phyloP scores from a whole-genome alignment of 2,113 vertebrate genomes.

The Silurus meridionalis region DNA sequence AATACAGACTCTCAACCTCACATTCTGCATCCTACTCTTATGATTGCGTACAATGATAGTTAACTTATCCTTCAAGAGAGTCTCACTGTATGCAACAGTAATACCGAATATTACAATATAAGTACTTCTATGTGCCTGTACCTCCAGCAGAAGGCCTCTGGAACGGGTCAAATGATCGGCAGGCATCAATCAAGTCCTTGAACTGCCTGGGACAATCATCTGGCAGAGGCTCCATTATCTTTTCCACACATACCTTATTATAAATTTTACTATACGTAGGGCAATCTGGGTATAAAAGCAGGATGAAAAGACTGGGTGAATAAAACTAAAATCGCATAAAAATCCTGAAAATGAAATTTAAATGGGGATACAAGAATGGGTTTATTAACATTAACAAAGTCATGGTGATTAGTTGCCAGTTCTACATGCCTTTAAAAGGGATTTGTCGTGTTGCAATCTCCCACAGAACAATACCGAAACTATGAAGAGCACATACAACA shows the following conservation, averaged over 20 bases:
- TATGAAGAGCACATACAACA: conserved; percentile 63
- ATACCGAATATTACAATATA: neutral
- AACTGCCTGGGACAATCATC: conserved; percentile 73
- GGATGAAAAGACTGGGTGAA: neutral
- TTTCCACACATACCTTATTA: conserved; percentile 64
- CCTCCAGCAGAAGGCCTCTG: conserved; percentile 77
- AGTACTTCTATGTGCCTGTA: conserved; percentile 37
- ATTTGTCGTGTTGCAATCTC: conserved; percentile 78
- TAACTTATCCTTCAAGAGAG: neutral
- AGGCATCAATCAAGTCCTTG: conserved; percentile 66
- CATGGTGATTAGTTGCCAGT: neutral
- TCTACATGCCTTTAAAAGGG: conserved; percentile 79
- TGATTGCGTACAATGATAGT: neutral
- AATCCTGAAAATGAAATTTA: neutral
- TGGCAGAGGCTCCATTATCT: conserved; percentile 65
- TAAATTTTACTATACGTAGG: conserved; percentile 54
- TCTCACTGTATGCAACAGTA: too few relatives aligned
- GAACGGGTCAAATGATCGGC: conserved; percentile 68
- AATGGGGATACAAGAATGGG: neutral
- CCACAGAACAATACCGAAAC: conserved; percentile 88
- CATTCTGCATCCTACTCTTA: neutral
- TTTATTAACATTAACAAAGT: neutral
- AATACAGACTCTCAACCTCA: neutral
- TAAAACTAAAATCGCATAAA: neutral
- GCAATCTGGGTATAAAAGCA: conserved; percentile 60